phyloP scores from a whole-genome alignment of 2,113 vertebrate genomes.

The Megatriorchis doriae region DNA sequence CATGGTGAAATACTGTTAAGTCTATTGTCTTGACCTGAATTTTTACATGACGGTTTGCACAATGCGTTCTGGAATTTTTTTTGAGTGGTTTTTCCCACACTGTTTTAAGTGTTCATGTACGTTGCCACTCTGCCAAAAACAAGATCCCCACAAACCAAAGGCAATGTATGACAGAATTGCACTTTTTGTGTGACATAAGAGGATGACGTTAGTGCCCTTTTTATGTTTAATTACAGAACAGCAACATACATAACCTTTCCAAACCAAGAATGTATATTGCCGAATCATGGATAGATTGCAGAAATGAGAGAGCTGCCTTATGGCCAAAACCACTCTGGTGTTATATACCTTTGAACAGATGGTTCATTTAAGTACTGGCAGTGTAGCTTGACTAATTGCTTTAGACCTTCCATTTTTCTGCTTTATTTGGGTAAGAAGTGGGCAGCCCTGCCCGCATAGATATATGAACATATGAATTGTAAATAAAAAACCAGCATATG shows the following conservation, averaged over 20 bases:
- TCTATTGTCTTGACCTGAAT: neutral
- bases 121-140: neutral
- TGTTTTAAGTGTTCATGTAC: neutral
- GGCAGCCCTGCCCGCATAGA: slow-evolving; percentile 1
- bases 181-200: neutral
- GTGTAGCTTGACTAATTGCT: slow-evolving; percentile 35
- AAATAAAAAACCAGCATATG: slow-evolving; percentile 12
- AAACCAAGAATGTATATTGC: neutral
- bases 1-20: neutral
- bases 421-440: slow-evolving; percentile 32
- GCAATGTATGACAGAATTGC: neutral
- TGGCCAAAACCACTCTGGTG: neutral
- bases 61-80: neutral
- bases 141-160: neutral
- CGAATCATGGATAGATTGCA: neutral
- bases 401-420: slow-evolving; percentile 19
- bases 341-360: slow-evolving; percentile 52
- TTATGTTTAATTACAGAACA: neutral
- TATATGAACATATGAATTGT: neutral
- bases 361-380: slow-evolving; percentile 45
- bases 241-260: neutral
- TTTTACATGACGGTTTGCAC: neutral
- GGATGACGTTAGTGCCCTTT: neutral
- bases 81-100: neutral
- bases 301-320: neutral